Evolutionary conservation across 1,140 invertebrate species (phyloP), one percentile per base, ranked within the genome.

Genomic region (Platyura marginata): DNA sequence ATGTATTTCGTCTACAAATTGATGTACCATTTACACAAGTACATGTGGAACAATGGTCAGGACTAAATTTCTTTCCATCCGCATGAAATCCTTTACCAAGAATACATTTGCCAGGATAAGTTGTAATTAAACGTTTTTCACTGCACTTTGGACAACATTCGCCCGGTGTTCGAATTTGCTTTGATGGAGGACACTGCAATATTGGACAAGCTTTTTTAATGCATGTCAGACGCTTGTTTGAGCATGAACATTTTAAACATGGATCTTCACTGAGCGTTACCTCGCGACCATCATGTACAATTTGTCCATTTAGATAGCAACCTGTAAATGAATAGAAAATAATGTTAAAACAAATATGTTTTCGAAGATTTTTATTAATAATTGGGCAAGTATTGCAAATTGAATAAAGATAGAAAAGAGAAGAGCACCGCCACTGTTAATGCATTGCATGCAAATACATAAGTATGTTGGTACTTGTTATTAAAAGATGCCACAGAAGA

Each of bases 101-200:
- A 39, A 85, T 67, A 54, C 85, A 90, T 44, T 58, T 65, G 44
- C 69, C 68, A 64, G 62, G 47, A 57, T 63, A 39, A 15, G 13
- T 5, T 6, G 35, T 32, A n/a, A 23, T 11, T 22, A 3, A 9
- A 2, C 57, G 67, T 37, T 70, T 66, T 68, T 80, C 81, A 47
- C 67, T 71, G 54, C 89, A 93, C 39, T 68, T 62, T 0, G 87
- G 85, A 61, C 90, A 94, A 57, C 90, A 93, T 50, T 86, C 76
- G 2, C 79, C 81, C 2, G 74, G 66, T 20, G 68, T 66, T 29
- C 72, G 69, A 19, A 70, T 62, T 48, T 82, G 79, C 42, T 75
- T 74, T 6, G 68, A 64, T 36, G 63, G 50, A 20, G 77, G 72
- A 59, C 88, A 92, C 16, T 81, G 75, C 4, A 92, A 64, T 3